Conservation (phyloP, 1,140 invertebrate species). For the Littorina saxatilis region DNA sequence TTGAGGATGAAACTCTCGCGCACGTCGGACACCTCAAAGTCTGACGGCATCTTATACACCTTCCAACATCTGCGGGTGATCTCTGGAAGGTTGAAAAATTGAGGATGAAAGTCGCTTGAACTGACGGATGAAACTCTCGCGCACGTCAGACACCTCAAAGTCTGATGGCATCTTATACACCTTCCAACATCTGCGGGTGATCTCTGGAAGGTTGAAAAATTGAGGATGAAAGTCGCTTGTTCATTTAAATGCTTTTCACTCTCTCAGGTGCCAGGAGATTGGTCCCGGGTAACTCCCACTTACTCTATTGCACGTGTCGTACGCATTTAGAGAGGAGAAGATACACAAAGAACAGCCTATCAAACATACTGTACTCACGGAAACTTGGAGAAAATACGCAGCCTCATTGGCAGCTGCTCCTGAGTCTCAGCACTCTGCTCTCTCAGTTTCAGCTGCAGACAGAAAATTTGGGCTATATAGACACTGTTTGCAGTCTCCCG, state of each 20-base stretch:
- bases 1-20: too few species aligned
- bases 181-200: constrained; percentile 98
- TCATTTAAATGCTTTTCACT: too few species aligned
- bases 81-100: constrained; percentile 72
- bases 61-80: constrained; percentile 99
- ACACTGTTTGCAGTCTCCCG: too few species aligned
- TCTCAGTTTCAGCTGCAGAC: constrained; percentile 86
- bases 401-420: constrained; percentile 90
- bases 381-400: constrained; percentile 99
- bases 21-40: constrained; percentile 97
- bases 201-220: constrained; percentile 77
- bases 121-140: constrained; percentile 99
- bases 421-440: constrained; percentile 99
- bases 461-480: too few species aligned
- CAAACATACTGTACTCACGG: constrained; percentile 81
- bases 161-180: constrained; percentile 96
- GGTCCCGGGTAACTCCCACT: too few species aligned
- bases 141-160: constrained; percentile 96
- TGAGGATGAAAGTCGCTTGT: too few species aligned
- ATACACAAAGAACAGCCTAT: too few species aligned
- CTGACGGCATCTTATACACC: constrained; percentile 94
- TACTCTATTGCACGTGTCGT: too few species aligned
- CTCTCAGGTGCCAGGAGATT: too few species aligned
- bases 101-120: too few species aligned
- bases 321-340: too few species aligned